Conservation (phyloP, 2,113 vertebrate genomes). For the Gallinago jamesoni region DNA sequence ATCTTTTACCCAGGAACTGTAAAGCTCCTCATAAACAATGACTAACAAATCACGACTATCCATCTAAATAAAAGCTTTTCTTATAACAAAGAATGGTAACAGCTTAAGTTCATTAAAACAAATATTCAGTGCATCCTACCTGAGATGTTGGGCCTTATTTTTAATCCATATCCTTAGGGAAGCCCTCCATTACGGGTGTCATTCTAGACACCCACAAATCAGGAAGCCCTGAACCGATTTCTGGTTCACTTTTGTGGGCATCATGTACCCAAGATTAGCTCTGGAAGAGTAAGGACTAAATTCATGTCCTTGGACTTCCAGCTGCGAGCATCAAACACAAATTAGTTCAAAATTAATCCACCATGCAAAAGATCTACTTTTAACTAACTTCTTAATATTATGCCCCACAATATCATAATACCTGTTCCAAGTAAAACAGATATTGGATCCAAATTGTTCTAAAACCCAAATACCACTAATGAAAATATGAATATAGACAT, state of each 20-base stretch:
- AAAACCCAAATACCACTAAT: background rate
- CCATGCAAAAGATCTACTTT: background rate
- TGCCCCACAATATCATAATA: background rate
- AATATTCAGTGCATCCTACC: background rate
- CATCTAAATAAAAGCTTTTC: background rate
- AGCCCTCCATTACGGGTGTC: background rate
- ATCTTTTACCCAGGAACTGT: background rate
- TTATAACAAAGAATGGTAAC: background rate
- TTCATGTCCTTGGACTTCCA: background rate
- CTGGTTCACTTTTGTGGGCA: background rate
- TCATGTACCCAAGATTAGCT: background rate
- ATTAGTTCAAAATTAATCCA: background rate
- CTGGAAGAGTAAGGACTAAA: background rate
- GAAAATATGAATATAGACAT: background rate
- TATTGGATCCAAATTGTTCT: background rate
- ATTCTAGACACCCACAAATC: background rate
- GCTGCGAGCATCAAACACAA: background rate
- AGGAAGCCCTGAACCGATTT: background rate
- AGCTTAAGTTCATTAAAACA: background rate
- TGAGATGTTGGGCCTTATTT: background rate
- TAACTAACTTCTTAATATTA: background rate
- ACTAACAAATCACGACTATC: background rate
- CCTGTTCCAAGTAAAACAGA: background rate
- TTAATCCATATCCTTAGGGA: background rate
- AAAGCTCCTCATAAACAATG: background rate